These are phyloP conservation scores for Falcunculus frontatus DNA, from an alignment of 2,113 vertebrate species.

Conservation along the genomic window DNA sequence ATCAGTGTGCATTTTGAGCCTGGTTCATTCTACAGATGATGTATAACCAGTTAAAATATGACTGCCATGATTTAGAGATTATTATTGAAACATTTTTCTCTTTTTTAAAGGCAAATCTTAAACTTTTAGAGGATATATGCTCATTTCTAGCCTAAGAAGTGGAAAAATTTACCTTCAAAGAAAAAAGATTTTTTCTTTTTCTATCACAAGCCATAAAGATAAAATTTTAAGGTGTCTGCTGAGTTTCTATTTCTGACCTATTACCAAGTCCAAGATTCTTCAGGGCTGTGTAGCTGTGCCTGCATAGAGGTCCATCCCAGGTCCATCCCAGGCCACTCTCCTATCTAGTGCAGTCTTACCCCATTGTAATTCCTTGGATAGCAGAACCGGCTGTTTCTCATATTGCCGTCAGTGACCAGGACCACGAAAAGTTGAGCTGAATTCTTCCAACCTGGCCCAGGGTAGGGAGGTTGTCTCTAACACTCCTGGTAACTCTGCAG, in stretches of 20 bases:
- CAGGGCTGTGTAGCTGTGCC: not conserved
- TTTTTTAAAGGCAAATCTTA: not conserved
- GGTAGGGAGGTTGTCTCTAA: not conserved
- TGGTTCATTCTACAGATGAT: not conserved
- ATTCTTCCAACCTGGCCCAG: not conserved
- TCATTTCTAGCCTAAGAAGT: not conserved
- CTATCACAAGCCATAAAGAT: not conserved
- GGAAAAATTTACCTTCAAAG: not conserved
- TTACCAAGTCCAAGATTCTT: not conserved
- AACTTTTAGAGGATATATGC: not conserved
- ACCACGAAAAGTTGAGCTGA: not conserved
- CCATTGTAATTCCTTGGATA: not conserved
- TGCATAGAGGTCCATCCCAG: not conserved
- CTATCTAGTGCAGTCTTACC: not conserved
- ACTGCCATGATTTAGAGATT: not conserved
- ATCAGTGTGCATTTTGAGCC: not conserved
- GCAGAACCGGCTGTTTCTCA: not conserved
- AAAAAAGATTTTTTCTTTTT: not conserved
- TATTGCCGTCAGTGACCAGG: accelerated
- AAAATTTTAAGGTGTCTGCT: not conserved
- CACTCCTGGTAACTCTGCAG: not conserved
- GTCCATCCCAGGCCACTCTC: not conserved
- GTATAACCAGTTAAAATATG: not conserved
- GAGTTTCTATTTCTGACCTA: not conserved
- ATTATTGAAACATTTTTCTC: not conserved